Base-by-base conservation (phyloP, 1,140 invertebrate genomes). In the Eriosoma lanigerum region DNA sequence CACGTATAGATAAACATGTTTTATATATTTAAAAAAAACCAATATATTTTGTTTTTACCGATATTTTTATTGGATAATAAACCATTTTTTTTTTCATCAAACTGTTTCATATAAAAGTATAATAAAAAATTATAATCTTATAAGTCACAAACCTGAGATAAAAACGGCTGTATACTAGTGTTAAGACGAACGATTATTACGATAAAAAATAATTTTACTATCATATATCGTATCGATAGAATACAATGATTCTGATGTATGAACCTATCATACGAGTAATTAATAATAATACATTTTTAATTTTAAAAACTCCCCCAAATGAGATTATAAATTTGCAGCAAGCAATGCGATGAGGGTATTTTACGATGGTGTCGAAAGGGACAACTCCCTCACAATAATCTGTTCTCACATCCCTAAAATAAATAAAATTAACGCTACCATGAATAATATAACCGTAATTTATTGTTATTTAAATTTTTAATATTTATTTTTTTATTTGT, bases 401-500 rank as follows among this genome's bases (percentile, higher is more conserved):
- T 5, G 62, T n/a, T 5, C 8, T 9, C 32, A 13, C 32, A 10
- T 44, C 19, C 62, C 32, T 44, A n/a, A 66, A 38, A 44, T 44
- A 64, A 62, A 64, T 32, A 64, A 38, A 64, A 38, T 38, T 38
- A 38, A 38, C 32, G 32, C 32, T 32, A 32, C 10, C 17, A 15
- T 66, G 13, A 32, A 66, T 10, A 5, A 10, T 5, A n/a, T 66
- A 66, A 66, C n/a, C 32, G 17, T 3, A 44, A 66, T 66, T 66
- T 66, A 66, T 66, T 44, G 62, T 44, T 66, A 44, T 66, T 46
- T 66, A 66, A 46, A 66, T 66, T 66, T 66, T 66, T 66, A 66
- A 66, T 62, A 62, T 17, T 44, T 9, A 4, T 66, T 44, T 46
- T 68, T 38, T 46, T 68, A 17, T 46, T 68, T 32, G 0, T 68